phyloP scores from a whole-genome alignment of 2,888 invertebrate genomes.

The Cerastis rubricosa region DNA sequence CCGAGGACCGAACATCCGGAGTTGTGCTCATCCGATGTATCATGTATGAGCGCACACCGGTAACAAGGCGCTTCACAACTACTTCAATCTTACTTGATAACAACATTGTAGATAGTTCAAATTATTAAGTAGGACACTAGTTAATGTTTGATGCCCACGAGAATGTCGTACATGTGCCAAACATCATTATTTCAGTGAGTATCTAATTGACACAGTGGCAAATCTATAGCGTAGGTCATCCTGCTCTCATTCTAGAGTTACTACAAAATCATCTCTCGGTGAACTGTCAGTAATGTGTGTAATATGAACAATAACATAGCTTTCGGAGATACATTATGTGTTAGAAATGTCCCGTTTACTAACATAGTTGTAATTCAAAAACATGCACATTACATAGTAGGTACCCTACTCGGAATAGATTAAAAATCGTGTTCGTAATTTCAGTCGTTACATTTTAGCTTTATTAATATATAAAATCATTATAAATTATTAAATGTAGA shows the following conservation, averaged over 20 bases:
- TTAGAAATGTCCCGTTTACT: constrained; percentile 79
- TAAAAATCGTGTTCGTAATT: constrained; percentile 84
- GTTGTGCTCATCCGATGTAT: background rate
- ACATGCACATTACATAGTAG: constrained; percentile 81
- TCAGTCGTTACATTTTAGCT: constrained; percentile 82
- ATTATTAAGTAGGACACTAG: constrained; percentile 66
- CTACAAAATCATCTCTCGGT: constrained; percentile 58
- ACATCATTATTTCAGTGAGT: constrained; percentile 72
- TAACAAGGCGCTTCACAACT: constrained; percentile 25
- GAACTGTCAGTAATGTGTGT: constrained; percentile 63
- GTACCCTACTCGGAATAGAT: constrained; percentile 78
- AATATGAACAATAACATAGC: constrained; percentile 73
- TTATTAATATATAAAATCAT: constrained; percentile 71
- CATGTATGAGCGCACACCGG: background rate
- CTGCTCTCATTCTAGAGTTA: constrained; percentile 59
- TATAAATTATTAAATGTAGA: constrained; percentile 62
- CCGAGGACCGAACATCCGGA: background rate
- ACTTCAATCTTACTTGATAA: constrained; percentile 46
- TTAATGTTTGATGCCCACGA: constrained; percentile 60
- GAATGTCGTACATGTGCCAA: constrained; percentile 80
- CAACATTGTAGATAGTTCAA: constrained; percentile 66
- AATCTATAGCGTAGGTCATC: constrained; percentile 67
- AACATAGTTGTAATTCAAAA: constrained; percentile 77
- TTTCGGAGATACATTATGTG: constrained; percentile 77
- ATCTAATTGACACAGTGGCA: constrained; percentile 68